A percentile compares a stretch with the other conserved stretches of the same genome.
phyloP scores from a whole-genome alignment of 2,113 vertebrate species.

The Australoheros scitulus region DNA sequence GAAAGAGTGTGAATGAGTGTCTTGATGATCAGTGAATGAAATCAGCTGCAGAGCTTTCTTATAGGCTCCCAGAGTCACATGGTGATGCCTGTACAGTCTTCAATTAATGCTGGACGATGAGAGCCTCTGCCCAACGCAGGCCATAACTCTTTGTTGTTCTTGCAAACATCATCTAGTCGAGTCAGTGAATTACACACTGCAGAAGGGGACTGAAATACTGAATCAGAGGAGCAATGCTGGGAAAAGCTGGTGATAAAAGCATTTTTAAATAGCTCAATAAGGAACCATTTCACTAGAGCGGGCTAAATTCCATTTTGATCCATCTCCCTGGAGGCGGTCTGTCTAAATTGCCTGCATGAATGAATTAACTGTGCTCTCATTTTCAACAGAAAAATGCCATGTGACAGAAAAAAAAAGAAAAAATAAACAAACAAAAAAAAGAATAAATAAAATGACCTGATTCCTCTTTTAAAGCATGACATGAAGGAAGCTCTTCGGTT shows the following conservation, averaged over 20 bases:
- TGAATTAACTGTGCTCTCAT: not conserved
- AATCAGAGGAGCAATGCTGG: slow-evolving; percentile 25
- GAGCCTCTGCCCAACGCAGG: slow-evolving; percentile 15
- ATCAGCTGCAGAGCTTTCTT: slow-evolving; percentile 24
- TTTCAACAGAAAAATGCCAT: not conserved
- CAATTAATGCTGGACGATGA: slow-evolving; percentile 25
- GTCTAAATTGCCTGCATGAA: not conserved
- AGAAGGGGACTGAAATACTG: slow-evolving; percentile 18
- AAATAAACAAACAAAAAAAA: not conserved
- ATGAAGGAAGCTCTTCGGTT: not conserved
- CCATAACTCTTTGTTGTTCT: slow-evolving; percentile 45
- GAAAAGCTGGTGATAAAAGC: not conserved
- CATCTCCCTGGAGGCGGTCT: not conserved
- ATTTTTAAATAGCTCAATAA: not conserved
- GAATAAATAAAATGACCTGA: not conserved
- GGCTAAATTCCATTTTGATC: not conserved
- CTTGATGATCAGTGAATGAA: slow-evolving; percentile 65
- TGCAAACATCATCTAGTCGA: slow-evolving; percentile 14
- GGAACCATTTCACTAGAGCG: not conserved
- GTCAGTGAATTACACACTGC: slow-evolving; percentile 44
- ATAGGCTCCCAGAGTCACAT: slow-evolving; percentile 47
- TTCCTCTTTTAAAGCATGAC: not conserved
- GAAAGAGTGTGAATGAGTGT: slow-evolving; percentile 58
- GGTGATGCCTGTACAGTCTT: not conserved
- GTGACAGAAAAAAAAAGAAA: not conserved